phyloP scores from a whole-genome alignment of 1,140 invertebrate genomes.

The Drosophila orena region DNA sequence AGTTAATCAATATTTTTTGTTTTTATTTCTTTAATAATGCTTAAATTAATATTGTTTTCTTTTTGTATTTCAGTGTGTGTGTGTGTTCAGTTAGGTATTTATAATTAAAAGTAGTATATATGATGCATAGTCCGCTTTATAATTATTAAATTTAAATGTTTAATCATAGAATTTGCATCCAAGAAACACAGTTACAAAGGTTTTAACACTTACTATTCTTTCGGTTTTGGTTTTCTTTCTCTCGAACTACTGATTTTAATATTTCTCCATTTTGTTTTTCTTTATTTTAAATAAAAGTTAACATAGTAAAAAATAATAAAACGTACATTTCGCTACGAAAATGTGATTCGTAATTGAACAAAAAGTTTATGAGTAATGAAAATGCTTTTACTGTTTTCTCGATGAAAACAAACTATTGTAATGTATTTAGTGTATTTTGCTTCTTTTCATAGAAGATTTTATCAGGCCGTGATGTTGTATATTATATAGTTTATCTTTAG shows the following conservation, averaged over 20 bases:
- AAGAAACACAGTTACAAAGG: slow-evolving; percentile 59
- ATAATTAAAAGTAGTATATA: slow-evolving; percentile 56
- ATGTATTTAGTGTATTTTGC: slow-evolving; percentile 21
- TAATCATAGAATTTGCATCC: slow-evolving; percentile 63
- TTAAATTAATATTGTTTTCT: slow-evolving; percentile 42
- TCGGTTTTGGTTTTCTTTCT: slow-evolving; percentile 33
- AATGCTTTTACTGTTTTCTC: slow-evolving; percentile 52
- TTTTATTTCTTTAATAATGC: slow-evolving; percentile 40
- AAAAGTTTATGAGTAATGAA: slow-evolving; percentile 52
- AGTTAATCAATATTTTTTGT: slow-evolving; percentile 32
- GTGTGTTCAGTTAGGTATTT: slow-evolving; percentile 45
- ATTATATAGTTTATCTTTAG: slow-evolving; percentile 10
- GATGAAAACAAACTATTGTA: slow-evolving; percentile 44
- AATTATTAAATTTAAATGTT: slow-evolving; percentile 64
- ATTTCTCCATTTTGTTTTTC: slow-evolving; percentile 36
- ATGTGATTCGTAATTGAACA: slow-evolving; percentile 36
- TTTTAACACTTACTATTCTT: slow-evolving; percentile 54
- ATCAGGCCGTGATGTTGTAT: slow-evolving; percentile 30
- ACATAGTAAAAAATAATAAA: slow-evolving; percentile 75
- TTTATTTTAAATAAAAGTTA: slow-evolving; percentile 67
- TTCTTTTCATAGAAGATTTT: slow-evolving; percentile 17
- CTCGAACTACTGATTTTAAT: slow-evolving; percentile 55
- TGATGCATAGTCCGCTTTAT: slow-evolving; percentile 58
- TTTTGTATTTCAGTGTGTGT: slow-evolving; percentile 40
- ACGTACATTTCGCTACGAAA: slow-evolving; percentile 43